phyloP scores from a whole-genome alignment of 1,140 invertebrate species.

The Polypedilum vanderplanki region DNA sequence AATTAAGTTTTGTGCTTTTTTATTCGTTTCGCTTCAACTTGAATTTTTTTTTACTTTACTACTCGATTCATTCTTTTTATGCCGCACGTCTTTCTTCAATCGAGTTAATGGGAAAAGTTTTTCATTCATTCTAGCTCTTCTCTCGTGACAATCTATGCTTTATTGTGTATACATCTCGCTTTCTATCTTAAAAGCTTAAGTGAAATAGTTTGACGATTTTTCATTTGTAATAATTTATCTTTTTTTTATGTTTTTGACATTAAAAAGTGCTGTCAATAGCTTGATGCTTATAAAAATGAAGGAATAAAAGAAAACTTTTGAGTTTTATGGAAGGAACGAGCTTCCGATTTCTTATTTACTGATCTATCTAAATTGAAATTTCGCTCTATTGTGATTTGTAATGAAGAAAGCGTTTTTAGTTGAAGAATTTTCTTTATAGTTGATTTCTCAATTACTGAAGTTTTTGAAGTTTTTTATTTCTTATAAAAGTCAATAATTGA shows the following conservation, averaged over 20 bases:
- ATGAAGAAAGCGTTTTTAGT: no score
- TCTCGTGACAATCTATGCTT: neutral
- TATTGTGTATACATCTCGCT: neutral
- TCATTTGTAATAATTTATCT: constrained; percentile 16
- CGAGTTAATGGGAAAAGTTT: constrained; percentile 27
- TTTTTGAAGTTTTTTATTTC: no score
- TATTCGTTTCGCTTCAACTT: neutral
- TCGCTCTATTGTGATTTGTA: no score
- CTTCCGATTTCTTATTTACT: no score
- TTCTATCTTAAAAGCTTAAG: constrained; percentile 13
- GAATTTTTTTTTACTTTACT: neutral
- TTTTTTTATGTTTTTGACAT: neutral
- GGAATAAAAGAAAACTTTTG: no score
- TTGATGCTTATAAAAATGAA: no score
- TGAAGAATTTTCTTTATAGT: no score
- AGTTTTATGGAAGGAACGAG: no score
- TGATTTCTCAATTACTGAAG: no score
- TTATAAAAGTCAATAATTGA: no score
- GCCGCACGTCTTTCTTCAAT: constrained; percentile 7
- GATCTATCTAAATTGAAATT: no score
- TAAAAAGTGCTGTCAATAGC: neutral
- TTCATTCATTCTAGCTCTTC: neutral
- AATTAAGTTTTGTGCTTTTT: constrained; percentile 20
- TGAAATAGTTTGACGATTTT: constrained; percentile 27
- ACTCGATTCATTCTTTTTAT: neutral